These are phyloP conservation scores for Hypercompe scribonia DNA, from an alignment of 2,888 invertebrate species.

Conservation along the genomic window DNA sequence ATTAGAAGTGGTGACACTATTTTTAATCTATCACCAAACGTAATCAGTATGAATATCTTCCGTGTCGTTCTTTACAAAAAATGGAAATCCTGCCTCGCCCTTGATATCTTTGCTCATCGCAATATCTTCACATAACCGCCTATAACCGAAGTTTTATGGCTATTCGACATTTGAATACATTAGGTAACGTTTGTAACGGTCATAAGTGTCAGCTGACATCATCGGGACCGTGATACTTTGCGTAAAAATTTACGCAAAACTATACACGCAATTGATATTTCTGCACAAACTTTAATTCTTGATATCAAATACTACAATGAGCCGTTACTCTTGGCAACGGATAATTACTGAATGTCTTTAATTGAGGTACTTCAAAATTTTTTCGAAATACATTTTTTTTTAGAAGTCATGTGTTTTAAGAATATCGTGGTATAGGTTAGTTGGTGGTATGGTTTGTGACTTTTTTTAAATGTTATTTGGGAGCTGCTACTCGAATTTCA, in stretches of 20 bases:
- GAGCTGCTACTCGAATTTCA: too few relatives aligned
- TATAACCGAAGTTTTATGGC: background rate
- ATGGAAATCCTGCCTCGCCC: background rate
- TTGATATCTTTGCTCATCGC: background rate
- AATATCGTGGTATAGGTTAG: too few relatives aligned
- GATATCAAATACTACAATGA: background rate
- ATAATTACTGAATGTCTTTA: background rate
- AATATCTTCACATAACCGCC: background rate
- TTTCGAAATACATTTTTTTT: background rate
- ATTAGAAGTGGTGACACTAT: too few relatives aligned
- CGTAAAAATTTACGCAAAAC: slow-evolving; percentile 12
- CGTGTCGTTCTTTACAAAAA: too few relatives aligned
- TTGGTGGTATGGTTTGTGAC: too few relatives aligned
- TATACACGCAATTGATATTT: slow-evolving; percentile 8
- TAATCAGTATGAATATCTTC: too few relatives aligned
- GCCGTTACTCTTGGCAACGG: background rate
- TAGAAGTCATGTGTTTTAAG: too few relatives aligned
- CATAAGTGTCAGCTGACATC: slow-evolving; percentile 17
- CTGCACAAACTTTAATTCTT: background rate
- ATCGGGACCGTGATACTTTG: background rate
- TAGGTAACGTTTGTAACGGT: slow-evolving; percentile 17
- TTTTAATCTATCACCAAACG: too few relatives aligned
- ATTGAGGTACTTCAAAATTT: background rate
- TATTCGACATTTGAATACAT: slow-evolving; percentile 18
- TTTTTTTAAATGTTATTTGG: too few relatives aligned